Evolutionary conservation across 2,797 vertebrate species (phyloP), one percentile per base, ranked within the genome.

Genomic region (Amblyopsis hoosieri): DNA sequence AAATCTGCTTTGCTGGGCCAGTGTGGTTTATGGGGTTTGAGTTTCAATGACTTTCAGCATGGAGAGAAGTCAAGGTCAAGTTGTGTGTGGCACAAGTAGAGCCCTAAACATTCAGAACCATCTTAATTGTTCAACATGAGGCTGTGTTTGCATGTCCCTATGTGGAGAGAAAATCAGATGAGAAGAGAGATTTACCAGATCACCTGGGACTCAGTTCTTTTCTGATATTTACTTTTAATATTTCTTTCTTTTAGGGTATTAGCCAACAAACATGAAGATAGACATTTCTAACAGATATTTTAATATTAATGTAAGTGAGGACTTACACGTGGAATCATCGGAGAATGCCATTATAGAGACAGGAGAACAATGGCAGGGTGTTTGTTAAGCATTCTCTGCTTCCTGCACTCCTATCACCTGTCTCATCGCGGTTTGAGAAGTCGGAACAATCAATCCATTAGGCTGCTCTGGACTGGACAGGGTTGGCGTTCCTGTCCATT

Each of bases 41-140:
- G 23, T 29, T 29, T 29, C 57, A 56, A 47, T 58, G 52, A 57
- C 61, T 19, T 19, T 23, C 64, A 56, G 42, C 64, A 53, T 64
- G 66, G 67, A 79, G 33, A 55, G 66, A 78, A 67, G 75, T 68
- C 57, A 72, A 42, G 23, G 23, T 29, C 3, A 29, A 29, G 23
- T 29, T 3, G 23, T 75, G 61, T 54, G 75, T 64, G 67, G 62
- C 71, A 74, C 51, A 56, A 60, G 52, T 29, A 47, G 73, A 71
- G 64, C 64, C 45, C 82, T 64, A 81, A 84, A 83, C 68, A 73
- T 87, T 87, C 62, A 85, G 68, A 57, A 67, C 57, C 42, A 0
- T 71, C 65, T 83, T 71, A 78, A 83, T 85, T 79, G 82, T 88
- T 83, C 54, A 86, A 59, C 62, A 63, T 37, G 17, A 2, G 42